Base-by-base conservation (phyloP, 2,888 invertebrate genomes). In the Gonocerus acuteangulatus region DNA sequence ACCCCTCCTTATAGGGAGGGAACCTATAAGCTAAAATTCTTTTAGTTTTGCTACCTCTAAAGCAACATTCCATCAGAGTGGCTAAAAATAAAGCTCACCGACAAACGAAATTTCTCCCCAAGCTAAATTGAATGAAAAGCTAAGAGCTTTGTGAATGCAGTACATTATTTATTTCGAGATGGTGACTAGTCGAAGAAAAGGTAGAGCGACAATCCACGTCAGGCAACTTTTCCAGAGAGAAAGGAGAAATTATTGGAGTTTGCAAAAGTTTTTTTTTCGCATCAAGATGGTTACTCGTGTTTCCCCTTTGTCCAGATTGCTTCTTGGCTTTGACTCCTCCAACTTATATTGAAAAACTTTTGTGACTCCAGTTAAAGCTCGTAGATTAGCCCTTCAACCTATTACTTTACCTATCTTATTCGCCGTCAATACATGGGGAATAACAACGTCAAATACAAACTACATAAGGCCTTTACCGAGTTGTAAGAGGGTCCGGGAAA, bases 301-400 rank as follows among this genome's bases (percentile, higher is more conserved):
- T 54, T 54, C 54, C 51, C 54, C 23, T 42, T 42, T 23, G 54
- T 11, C 54, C 54, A 54, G 54, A 54, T 54, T 54, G 54, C 39
- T 42, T 54, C 54, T 54, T 42, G 54, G 42, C 54, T 39, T 54
- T 54, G 54, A 42, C 36, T 54, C 54, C n/a, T 36, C 34, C 11
- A 54, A 54, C 54, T 54, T 54, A 54, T 54, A 54, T 54, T 54
- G 54, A 54, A 54, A 54, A 54, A 54, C 54, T 54, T 54, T 42
- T 42, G 11, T 15, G 21, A 54, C 36, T 21, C 6, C 54, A 39
- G 54, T 54, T 54, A 42, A 54, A 42, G 39, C 34, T 54, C 54
- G 19, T 54, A 54, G 54, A 54, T 54, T 54, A 54, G 54, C 21
- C 42, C 42, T 22, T 54, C 39, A 42, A 36, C 42, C 52, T 52